Conservation (phyloP, 2,888 invertebrate genomes). For the Luperina nickerlii region DNA sequence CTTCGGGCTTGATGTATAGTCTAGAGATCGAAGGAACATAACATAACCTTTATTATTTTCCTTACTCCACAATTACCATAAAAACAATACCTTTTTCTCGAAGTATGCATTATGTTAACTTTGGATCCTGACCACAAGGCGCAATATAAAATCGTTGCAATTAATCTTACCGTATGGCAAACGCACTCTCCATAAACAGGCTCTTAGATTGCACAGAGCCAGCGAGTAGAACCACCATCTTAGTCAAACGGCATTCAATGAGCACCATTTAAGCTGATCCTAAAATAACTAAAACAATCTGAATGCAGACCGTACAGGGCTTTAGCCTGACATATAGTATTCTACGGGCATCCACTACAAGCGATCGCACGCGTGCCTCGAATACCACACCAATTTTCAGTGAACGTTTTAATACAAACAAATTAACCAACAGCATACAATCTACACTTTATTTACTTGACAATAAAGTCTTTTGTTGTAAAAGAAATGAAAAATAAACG, state of each 20-base stretch:
- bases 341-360: slow-evolving; percentile 80
- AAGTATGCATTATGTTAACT: slow-evolving; percentile 7
- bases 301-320: slow-evolving; percentile 81
- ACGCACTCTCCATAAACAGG: slow-evolving; percentile 20
- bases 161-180: slow-evolving; percentile 37
- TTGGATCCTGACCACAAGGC: slow-evolving; percentile 7
- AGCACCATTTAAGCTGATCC: slow-evolving; percentile 71
- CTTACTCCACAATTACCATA: slow-evolving; percentile 37
- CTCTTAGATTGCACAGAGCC: slow-evolving; percentile 38
- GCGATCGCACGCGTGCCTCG: slow-evolving; percentile 80
- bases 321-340: slow-evolving; percentile 80
- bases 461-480: slow-evolving; percentile 65
- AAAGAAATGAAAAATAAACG: slow-evolving; percentile 21
- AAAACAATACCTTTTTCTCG: slow-evolving; percentile 41
- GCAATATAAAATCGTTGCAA: slow-evolving; percentile 24
- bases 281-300: slow-evolving; percentile 83
- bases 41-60: slow-evolving; percentile 32
- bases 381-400: slow-evolving; percentile 78
- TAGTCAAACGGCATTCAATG: slow-evolving; percentile 60
- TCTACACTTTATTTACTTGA: slow-evolving; percentile 66
- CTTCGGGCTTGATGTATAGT: slow-evolving; percentile 12
- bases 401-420: slow-evolving; percentile 71
- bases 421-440: slow-evolving; percentile 63
- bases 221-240: slow-evolving; percentile 49
- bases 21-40: slow-evolving; percentile 9